Base-by-base conservation (phyloP, 2,888 invertebrate species). In the Sipha maydis region DNA sequence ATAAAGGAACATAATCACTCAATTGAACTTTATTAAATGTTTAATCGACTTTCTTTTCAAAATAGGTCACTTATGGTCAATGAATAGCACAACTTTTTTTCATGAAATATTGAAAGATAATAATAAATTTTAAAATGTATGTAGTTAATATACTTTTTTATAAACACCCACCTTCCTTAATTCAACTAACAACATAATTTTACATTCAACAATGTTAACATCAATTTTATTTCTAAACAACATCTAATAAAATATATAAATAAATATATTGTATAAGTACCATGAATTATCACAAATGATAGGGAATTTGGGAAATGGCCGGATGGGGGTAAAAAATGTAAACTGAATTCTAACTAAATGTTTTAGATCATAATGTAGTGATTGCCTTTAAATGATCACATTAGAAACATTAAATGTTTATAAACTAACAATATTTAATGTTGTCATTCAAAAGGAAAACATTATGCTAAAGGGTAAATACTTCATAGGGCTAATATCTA, bases 231-330 rank as follows among this genome's bases (percentile, higher is more conserved):
- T 73, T 73, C 82, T 61, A 75, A 80, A 82, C 56, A 56, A 77
- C 41, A 76, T 56, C 75, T 82, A 88, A 73, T 88, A 48, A 67
- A 88, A 73, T 76, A 82, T 88, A 82, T 88, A 75, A 82, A 82
- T 75, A 61, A 82, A 88, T 69, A 88, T 80, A 88, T 31, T 61
- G 61, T 79, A 82, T 88, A 88, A 88, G 88, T 88, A 88, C 82
- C 73, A 88, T 88, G 88, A 82, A 41, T 75, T 88, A 88, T 88
- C 88, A 88, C 88, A 88, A 75, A 88, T 82, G 41, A 88, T 67
- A 82, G 71, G 56, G 79, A 79, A 61, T 80, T 61, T 11, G n/a
- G 61, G 67, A 88, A 86, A 75, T 86, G 79, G 73, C 86, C 31
- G 61, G 80, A 88, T 73, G 73, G 80, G 75, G 75, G 67, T 75